These are phyloP conservation scores for Macrotrachela quadricornifera DNA, from an alignment of 1,140 invertebrate genomes.

Conservation along the genomic window DNA sequence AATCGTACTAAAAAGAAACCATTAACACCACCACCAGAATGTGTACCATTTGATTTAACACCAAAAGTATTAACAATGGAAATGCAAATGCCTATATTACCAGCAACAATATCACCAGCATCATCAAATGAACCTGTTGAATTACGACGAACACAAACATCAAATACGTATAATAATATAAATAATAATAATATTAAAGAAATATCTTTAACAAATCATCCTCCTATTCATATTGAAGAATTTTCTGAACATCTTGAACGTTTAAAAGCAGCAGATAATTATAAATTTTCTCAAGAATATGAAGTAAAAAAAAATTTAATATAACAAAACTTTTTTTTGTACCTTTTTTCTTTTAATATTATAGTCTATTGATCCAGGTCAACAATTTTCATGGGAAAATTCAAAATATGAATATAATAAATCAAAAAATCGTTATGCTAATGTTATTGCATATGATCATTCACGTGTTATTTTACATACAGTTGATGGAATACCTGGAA, in stretches of 20 bases:
- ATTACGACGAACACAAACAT: too few relatives aligned
- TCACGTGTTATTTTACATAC: conserved; percentile 67
- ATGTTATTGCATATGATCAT: conserved; percentile 98
- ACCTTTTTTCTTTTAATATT: too few relatives aligned
- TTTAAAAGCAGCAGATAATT: conserved; percentile 82
- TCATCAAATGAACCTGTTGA: too few relatives aligned
- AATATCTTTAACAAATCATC: conserved; percentile 73
- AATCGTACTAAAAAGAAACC: too few relatives aligned
- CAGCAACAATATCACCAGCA: too few relatives aligned
- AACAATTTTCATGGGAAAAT: conserved; percentile 98
- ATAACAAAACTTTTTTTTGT: too few relatives aligned
- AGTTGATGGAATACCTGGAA: background rate
- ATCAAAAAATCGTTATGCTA: conserved; percentile 94
- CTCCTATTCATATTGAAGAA: conserved; percentile 79
- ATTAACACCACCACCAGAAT: too few relatives aligned
- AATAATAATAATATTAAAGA: conserved; percentile 81
- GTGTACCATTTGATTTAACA: too few relatives aligned
- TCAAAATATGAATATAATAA: conserved; percentile 93
- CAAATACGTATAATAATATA: conserved; percentile 55
- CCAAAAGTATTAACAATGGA: too few relatives aligned
- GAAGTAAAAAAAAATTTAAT: conserved; percentile 11
- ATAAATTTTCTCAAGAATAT: conserved; percentile 52
- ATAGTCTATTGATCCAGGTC: conserved; percentile 44
- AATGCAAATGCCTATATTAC: too few relatives aligned
- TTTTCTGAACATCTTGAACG: conserved; percentile 79